These are phyloP conservation scores for Sebastes vulpes DNA, from an alignment of 2,797 vertebrate species.

Conservation along the genomic window DNA sequence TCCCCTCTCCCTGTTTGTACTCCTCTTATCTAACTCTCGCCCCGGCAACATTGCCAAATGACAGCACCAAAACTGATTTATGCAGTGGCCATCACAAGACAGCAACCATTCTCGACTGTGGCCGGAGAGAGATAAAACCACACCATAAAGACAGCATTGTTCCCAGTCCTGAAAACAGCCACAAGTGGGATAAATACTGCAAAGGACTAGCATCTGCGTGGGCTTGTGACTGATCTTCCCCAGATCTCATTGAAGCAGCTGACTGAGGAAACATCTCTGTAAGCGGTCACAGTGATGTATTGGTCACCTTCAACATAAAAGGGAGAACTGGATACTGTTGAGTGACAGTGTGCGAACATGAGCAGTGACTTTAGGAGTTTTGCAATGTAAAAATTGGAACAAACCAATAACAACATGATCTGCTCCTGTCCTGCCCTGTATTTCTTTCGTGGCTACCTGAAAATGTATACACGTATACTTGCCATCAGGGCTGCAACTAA, in stretches of 20 bases:
- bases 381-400: background rate
- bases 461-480: background rate
- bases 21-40: constrained; percentile 50
- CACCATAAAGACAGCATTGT: constrained; percentile 78
- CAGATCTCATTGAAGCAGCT: constrained; percentile 50
- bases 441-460: background rate
- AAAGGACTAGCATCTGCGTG: constrained; percentile 60
- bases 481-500: too few species aligned
- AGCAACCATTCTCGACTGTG: constrained; percentile 75
- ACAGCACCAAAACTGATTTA: constrained; percentile 78
- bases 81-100: constrained; percentile 79
- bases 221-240: constrained; percentile 59
- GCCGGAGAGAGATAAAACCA: constrained; percentile 77
- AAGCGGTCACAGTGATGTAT: constrained; percentile 2
- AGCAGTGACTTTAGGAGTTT: background rate
- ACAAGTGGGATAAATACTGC: constrained; percentile 77
- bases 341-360: background rate
- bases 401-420: background rate
- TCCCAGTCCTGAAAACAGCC: constrained; percentile 71
- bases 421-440: background rate
- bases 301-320: background rate
- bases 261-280: constrained; percentile 30
- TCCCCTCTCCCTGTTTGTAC: constrained; percentile 28
- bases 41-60: constrained; percentile 47
- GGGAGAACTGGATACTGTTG: background rate